These are phyloP conservation scores for Prorops nasuta DNA, from an alignment of 1,140 invertebrate genomes.

Conservation along the genomic window DNA sequence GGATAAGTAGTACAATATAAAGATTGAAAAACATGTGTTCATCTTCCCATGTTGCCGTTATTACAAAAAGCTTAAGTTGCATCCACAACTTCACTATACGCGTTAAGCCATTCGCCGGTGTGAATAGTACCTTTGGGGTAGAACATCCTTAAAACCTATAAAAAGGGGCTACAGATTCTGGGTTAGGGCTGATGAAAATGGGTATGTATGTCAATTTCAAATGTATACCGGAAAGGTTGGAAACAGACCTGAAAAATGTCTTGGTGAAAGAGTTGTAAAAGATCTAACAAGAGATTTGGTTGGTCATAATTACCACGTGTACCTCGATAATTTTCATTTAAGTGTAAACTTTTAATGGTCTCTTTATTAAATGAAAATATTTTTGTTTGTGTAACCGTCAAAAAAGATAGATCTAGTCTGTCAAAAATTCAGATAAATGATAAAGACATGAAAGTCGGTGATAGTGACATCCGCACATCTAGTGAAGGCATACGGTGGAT, in stretches of 20 bases:
- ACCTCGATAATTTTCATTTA: slow-evolving; percentile 28
- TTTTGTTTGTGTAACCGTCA: too few species aligned
- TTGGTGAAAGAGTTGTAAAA: slow-evolving; percentile 26
- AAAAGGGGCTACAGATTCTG: slow-evolving; percentile 23
- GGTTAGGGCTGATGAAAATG: slow-evolving; percentile 7
- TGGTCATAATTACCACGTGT: slow-evolving; percentile 19
- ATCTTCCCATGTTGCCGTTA: too few species aligned
- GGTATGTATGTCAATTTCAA: slow-evolving; percentile 7
- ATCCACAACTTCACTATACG: too few species aligned
- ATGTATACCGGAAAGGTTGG: slow-evolving; percentile 14
- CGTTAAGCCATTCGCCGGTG: too few species aligned
- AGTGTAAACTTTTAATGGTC: slow-evolving; percentile 12
- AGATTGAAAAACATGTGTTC: too few species aligned
- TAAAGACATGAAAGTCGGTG: slow-evolving; percentile 18
- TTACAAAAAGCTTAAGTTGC: too few species aligned
- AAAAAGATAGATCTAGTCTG: slow-evolving; percentile 22
- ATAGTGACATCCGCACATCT: slow-evolving; percentile 21
- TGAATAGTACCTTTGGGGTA: too few species aligned
- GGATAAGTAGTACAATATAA: too few species aligned
- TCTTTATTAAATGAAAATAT: too few species aligned
- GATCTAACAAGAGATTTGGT: slow-evolving; percentile 17
- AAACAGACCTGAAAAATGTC: slow-evolving; percentile 14
- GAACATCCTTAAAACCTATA: too few species aligned
- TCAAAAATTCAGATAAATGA: slow-evolving; percentile 17
- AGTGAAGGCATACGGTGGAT: slow-evolving; percentile 14